phyloP scores from a whole-genome alignment of 2,888 invertebrate species.

The Operophtera brumata region DNA sequence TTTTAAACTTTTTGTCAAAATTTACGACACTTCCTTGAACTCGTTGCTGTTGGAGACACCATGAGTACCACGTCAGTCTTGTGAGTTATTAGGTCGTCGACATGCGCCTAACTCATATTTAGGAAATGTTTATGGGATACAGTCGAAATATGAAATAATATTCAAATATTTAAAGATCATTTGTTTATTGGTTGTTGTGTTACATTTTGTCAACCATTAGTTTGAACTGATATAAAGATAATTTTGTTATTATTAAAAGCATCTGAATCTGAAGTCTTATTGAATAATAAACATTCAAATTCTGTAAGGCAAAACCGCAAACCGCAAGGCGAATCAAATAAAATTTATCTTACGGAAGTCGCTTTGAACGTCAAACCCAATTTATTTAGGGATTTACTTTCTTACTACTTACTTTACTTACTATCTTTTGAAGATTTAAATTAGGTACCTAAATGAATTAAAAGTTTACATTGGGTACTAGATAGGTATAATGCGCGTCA shows the following conservation, averaged over 20 bases:
- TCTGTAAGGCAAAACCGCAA: conserved; percentile 30
- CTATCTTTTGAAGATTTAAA: no score
- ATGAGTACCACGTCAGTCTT: conserved; percentile 4
- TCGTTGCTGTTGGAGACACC: conserved; percentile 10
- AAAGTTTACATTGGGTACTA: no score
- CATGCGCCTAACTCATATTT: conserved; percentile 10
- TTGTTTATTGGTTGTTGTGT: no score
- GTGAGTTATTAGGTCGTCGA: conserved; percentile 19
- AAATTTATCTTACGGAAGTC: conserved; percentile 28
- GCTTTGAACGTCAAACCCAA: conserved; percentile 11
- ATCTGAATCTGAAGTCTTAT: no score
- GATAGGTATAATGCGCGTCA: no score
- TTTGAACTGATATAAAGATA: background rate
- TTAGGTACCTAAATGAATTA: no score
- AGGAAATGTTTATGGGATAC: conserved; percentile 6
- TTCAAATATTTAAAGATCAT: background rate
- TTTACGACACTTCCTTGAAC: conserved; percentile 50
- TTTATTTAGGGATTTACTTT: background rate
- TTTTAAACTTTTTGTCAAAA: conserved; percentile 46
- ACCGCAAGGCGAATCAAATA: conserved; percentile 36
- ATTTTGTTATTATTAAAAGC: no score
- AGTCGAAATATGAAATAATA: background rate
- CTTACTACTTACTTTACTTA: no score
- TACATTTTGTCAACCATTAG: background rate
- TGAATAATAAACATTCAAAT: conserved; percentile 3